phyloP scores from a whole-genome alignment of 1,140 invertebrate species.

The Solen grandis region DNA sequence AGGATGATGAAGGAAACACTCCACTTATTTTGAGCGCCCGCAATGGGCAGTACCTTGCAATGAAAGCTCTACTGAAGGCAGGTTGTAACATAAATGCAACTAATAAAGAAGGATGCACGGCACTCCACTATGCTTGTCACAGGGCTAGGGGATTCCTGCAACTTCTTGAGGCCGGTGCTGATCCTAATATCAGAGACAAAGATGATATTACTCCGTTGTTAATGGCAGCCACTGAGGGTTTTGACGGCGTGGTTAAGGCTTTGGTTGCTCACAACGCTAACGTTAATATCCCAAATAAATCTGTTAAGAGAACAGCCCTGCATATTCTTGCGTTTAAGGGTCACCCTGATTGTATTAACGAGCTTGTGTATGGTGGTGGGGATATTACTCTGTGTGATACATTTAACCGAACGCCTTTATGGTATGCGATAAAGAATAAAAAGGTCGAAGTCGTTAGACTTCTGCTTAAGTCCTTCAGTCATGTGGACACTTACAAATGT shows the following conservation, averaged over 20 bases:
- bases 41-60: slow-evolving; percentile 53
- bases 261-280: slow-evolving; percentile 66
- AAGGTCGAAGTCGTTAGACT: slow-evolving; percentile 67
- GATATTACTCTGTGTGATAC: slow-evolving; percentile 66
- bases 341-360: slow-evolving; percentile 67
- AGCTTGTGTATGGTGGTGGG: slow-evolving; percentile 65
- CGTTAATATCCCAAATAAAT: slow-evolving; percentile 68
- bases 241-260: slow-evolving; percentile 66
- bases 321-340: slow-evolving; percentile 76
- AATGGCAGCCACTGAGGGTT: slow-evolving; percentile 75
- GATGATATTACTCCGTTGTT: slow-evolving; percentile 72
- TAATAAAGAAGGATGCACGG: slow-evolving; percentile 68
- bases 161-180: slow-evolving; percentile 68
- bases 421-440: slow-evolving; percentile 70
- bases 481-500: slow-evolving; percentile 63
- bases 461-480: slow-evolving; percentile 69
- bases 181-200: slow-evolving; percentile 70
- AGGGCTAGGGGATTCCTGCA: slow-evolving; percentile 57
- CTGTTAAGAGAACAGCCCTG: slow-evolving; percentile 64
- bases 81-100: slow-evolving; percentile 54
- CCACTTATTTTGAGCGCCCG: slow-evolving; percentile 64
- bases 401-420: slow-evolving; percentile 65
- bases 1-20: slow-evolving; percentile 54
- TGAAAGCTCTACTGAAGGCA: slow-evolving; percentile 60
- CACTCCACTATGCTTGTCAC: slow-evolving; percentile 65